Percentiles rank a stretch among this genome's conserved stretches.
Evolutionary conservation across 2,797 vertebrate species (phyloP).

Genomic region (Varecia variegata): DNA sequence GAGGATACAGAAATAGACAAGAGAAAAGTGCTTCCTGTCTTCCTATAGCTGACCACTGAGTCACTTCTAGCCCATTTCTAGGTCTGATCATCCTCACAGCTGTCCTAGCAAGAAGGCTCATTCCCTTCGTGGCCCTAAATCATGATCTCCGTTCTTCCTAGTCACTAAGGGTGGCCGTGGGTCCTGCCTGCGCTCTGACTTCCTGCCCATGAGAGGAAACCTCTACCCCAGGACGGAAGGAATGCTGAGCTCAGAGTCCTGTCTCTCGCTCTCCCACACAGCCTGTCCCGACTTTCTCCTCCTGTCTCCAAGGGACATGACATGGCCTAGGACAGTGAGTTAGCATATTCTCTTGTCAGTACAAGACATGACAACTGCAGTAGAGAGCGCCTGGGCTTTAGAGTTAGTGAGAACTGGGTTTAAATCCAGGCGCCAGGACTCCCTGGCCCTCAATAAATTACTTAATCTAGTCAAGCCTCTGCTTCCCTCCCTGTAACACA

Average conservation of each 20-base stretch:
- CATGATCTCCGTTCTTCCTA: not conserved
- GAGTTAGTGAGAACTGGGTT: not conserved
- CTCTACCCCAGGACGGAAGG: not conserved
- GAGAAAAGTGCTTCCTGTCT: not conserved
- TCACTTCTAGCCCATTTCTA: not conserved
- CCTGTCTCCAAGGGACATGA: not conserved
- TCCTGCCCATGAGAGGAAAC: not conserved
- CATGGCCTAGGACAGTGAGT: not conserved
- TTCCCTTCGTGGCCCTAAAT: not conserved
- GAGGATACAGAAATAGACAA: not conserved
- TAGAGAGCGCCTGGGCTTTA: not conserved
- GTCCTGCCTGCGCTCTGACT: not conserved
- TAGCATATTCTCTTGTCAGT: too few species aligned
- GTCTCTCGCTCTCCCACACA: not conserved
- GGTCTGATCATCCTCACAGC: not conserved
- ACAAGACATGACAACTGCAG: not conserved
- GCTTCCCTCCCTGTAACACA: not conserved
- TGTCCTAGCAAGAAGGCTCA: not conserved
- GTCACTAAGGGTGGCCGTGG: not conserved
- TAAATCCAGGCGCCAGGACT: not conserved
- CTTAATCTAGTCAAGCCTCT: not conserved
- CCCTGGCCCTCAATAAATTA: not conserved
- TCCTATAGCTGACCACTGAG: not conserved
- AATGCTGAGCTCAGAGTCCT: not conserved
- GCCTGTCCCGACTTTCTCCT: not conserved